phyloP scores from a whole-genome alignment of 2,113 vertebrate genomes.

The Rhegmatorhina hoffmannsi region DNA sequence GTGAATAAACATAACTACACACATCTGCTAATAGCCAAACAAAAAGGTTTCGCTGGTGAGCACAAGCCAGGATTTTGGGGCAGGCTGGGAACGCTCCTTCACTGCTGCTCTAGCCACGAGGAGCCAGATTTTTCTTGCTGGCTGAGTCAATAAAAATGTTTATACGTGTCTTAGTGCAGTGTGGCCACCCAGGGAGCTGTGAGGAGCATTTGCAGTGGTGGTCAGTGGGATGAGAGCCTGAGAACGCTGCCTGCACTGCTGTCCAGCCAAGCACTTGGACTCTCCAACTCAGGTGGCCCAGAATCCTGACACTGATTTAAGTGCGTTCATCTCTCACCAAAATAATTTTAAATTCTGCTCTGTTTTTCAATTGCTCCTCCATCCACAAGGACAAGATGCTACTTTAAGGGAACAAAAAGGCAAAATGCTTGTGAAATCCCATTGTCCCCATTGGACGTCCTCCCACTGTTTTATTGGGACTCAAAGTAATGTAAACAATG shows the following conservation, averaged over 20 bases:
- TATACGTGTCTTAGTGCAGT: not conserved
- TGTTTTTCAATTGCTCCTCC: not conserved
- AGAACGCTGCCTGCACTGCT: not conserved
- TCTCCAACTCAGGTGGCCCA: not conserved
- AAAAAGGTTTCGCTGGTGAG: not conserved
- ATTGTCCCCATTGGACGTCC: not conserved
- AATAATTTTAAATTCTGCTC: not conserved
- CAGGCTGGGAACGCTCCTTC: not conserved
- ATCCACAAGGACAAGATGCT: not conserved
- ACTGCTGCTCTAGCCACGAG: not conserved
- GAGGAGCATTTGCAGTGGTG: not conserved
- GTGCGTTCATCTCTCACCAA: not conserved
- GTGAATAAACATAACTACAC: not conserved
- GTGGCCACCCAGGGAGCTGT: not conserved
- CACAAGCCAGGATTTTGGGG: not conserved
- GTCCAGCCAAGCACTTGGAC: not conserved
- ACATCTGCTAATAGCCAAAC: conserved; percentile 5
- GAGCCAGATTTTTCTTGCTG: conserved; percentile 19
- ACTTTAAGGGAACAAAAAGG: not conserved
- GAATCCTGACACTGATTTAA: not conserved
- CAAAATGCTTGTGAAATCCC: not conserved
- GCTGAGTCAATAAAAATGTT: conserved; percentile 51
- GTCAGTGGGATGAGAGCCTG: not conserved
- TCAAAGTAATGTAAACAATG: not conserved
- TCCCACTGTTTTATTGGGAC: not conserved